phyloP scores from a whole-genome alignment of 2,797 vertebrate species.

The Darevskia mixta region DNA sequence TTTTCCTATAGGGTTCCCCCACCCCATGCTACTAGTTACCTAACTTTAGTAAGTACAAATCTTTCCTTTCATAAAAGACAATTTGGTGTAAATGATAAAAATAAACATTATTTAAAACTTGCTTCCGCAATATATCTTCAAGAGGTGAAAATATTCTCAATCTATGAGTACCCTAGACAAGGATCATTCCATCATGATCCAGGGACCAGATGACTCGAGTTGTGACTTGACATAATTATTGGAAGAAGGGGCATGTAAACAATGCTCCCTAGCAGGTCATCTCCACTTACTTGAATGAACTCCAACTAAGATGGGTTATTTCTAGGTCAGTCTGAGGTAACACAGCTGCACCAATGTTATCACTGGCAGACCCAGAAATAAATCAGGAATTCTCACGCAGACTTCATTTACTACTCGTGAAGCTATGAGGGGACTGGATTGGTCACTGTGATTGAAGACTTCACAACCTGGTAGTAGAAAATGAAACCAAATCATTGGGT shows the following conservation, averaged over 20 bases:
- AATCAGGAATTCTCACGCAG: constrained; percentile 9
- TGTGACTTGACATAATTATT: constrained; percentile 19
- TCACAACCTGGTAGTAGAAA: not conserved
- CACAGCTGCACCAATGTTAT: constrained; percentile 26
- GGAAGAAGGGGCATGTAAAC: constrained; percentile 16
- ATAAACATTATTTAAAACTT: not conserved
- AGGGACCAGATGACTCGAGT: not conserved
- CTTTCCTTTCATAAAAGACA: not conserved
- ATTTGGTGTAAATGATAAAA: not conserved
- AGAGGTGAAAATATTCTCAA: not conserved
- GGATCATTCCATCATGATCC: not conserved
- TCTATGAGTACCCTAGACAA: not conserved
- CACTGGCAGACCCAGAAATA: constrained; percentile 33
- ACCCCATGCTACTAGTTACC: too few species aligned
- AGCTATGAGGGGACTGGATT: not conserved
- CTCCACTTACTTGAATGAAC: constrained; percentile 34
- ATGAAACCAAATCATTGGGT: not conserved
- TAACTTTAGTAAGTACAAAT: not conserved
- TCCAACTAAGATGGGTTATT: constrained; percentile 29
- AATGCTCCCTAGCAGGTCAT: constrained; percentile 18
- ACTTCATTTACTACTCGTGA: not conserved
- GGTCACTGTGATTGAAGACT: not conserved
- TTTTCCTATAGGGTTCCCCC: too few species aligned
- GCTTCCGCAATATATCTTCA: not conserved
- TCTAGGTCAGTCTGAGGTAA: constrained; percentile 36